Evolutionary conservation across 2,113 vertebrate species (phyloP), one percentile per base, ranked within the genome.

Genomic region (Oryzias celebensis): DNA sequence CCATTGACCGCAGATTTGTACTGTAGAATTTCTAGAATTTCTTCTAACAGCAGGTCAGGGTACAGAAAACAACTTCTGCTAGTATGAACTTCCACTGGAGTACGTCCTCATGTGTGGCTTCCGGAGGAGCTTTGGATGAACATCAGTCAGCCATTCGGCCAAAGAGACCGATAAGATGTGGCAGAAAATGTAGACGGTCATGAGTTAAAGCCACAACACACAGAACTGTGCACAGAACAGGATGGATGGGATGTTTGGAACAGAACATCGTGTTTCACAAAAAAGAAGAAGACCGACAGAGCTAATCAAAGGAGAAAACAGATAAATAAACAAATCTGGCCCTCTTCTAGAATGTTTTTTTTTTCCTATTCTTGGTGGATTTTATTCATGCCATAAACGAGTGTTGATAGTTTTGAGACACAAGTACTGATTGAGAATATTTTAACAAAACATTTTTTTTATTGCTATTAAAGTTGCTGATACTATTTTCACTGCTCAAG

Each of bases 91-190:
- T 28, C 26, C 26, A 2, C 15, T 20, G 20, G 13, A 10, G 48
- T 43, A 15, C 41, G 47, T 14, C 13, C 5, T 54, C 63, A 54
- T 48, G 60, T 46, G 16, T 45, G 4, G 4, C 61, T 42, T 59
- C 31, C 16, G 14, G 14, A 36, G 50, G 24, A 48, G 14, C 14
- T 73, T 68, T 83, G 85, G 80, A 65, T 56, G 52, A 54, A 74
- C 42, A 61, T 85, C 71, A 71, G 60, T 78, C 65, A 43, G 20
- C 16, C 12, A 2, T 13, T 15, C 10, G 57, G 57, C 42, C 5
- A 23, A 36, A 48, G 49, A 62, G 48, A 23, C 50, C 41, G 77
- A 83, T 81, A 72, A 78, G 50, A 52, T 12, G 36, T 43, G 42
- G 67, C 42, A 46, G 43, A 20, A 7, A 18, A 53, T 58, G 48